Evolutionary conservation across 92 coral and sea anemone genomes (phyloP), one percentile per base, ranked within the genome.

Genomic region (Heliopora coerulea): DNA sequence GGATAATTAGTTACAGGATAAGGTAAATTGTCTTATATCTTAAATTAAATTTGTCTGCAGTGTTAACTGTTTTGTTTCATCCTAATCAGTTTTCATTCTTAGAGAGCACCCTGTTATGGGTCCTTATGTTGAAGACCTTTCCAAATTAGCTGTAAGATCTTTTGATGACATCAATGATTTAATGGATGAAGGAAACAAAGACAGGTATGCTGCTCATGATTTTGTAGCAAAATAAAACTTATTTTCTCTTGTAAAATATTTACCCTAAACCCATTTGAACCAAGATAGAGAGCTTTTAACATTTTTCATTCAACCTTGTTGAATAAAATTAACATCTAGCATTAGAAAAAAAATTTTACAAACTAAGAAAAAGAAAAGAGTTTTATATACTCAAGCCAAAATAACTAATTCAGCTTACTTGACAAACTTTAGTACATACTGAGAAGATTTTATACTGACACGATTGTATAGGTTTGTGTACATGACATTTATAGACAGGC

Each of bases 101-200:
- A 91, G 99, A 73, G 99, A 95, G 44, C 99, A 95, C 46, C 99
- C 99, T 6, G 83, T 95, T 56, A 74, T 95, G 28, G 99, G 99
- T 7, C 99, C 99, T 4, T 95, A 95, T 61, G 99, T 95, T n/a
- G 99, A 95, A 60, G 92, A 85, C 60, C 91, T 95, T 15, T 78
- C 99, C 2, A 95, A 95, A 60, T 91, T 95, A 65, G 99, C 96
- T 18, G 99, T 95, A 32, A 90, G 88, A 0, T 87, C 91, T 14
- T 88, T 93, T 90, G 86, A 65, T 54, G 98, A 93, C 72, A 90
- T 95, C 25, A 90, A 75, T 73, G 89, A 88, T 58, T 73, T 95
- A 68, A 95, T 90, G 79, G 98, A 93, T 73, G 98, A 93, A 81
- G 98, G 98, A 54, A 90, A 95, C 58, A 88, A 90, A 85, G 99